These are phyloP conservation scores for Cheilinus undulatus DNA, from an alignment of 2,113 vertebrate species.

Conservation along the genomic window DNA sequence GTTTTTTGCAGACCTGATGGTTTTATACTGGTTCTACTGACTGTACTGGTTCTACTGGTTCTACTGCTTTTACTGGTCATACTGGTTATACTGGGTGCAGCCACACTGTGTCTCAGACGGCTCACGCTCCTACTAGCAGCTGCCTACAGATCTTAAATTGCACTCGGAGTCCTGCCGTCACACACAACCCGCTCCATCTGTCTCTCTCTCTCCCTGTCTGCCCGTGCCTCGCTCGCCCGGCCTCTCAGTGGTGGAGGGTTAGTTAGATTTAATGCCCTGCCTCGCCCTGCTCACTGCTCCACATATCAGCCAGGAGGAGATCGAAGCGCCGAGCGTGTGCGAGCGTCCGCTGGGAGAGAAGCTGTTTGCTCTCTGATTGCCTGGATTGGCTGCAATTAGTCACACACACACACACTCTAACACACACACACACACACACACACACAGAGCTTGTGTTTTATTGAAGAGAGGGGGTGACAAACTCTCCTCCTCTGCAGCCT, in stretches of 20 bases:
- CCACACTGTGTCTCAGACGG: no score
- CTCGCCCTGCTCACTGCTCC: conserved; percentile 32
- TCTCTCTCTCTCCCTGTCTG: conserved; percentile 20
- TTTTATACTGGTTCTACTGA: no score
- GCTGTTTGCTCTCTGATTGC: conserved; percentile 29
- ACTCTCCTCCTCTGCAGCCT: background rate
- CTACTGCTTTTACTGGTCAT: no score
- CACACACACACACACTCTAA: conserved; percentile 13
- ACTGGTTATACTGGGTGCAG: no score
- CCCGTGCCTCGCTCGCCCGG: background rate
- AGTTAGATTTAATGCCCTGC: conserved; percentile 63
- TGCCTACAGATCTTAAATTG: conserved; percentile 5
- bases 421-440: background rate
- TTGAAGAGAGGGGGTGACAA: conserved; percentile 21
- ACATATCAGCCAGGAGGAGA: conserved; percentile 54
- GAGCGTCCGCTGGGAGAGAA: background rate
- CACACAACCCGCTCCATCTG: conserved; percentile 3
- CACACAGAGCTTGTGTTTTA: background rate
- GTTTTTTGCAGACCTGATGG: no score
- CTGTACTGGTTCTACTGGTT: no score
- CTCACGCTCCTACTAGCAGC: background rate
- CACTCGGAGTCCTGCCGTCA: background rate
- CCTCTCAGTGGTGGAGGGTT: conserved; percentile 33
- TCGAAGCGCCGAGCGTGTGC: conserved; percentile 5
- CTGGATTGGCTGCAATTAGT: conserved; percentile 41